A percentile compares a stretch with the other conserved stretches of the same genome.
Conservation (phyloP, 2,797 vertebrate genomes). For the Lepidocolaptes lacrymiger region DNA sequence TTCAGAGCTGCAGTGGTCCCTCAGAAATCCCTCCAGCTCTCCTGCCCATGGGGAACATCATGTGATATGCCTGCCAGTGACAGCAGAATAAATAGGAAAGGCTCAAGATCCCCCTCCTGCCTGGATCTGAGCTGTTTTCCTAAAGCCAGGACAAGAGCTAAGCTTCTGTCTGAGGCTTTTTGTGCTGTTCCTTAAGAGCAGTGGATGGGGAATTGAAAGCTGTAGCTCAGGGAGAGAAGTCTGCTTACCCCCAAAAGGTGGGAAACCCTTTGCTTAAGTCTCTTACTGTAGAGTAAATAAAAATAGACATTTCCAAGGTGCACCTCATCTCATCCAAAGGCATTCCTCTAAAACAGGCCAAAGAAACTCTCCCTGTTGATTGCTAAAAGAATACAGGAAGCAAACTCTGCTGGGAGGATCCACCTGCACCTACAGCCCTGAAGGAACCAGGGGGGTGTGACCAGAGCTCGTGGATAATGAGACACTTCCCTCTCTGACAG, state of each 20-base stretch:
- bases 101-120: background rate
- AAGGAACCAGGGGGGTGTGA: background rate
- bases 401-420: background rate
- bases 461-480: background rate
- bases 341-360: background rate
- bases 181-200: background rate
- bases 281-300: background rate
- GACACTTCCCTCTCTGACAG: background rate
- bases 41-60: background rate
- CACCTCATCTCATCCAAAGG: background rate
- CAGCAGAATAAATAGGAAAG: slow-evolving; percentile 5
- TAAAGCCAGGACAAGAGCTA: background rate
- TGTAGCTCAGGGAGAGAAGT: background rate
- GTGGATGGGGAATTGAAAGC: background rate
- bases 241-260: background rate
- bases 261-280: background rate
- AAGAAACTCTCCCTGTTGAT: background rate
- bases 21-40: background rate
- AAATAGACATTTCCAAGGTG: background rate
- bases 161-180: background rate
- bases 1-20: background rate
- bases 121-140: background rate
- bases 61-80: background rate
- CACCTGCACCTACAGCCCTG: background rate
- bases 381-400: background rate